Conservation (phyloP, 2,888 invertebrate genomes). For the Oligia strigilis region DNA sequence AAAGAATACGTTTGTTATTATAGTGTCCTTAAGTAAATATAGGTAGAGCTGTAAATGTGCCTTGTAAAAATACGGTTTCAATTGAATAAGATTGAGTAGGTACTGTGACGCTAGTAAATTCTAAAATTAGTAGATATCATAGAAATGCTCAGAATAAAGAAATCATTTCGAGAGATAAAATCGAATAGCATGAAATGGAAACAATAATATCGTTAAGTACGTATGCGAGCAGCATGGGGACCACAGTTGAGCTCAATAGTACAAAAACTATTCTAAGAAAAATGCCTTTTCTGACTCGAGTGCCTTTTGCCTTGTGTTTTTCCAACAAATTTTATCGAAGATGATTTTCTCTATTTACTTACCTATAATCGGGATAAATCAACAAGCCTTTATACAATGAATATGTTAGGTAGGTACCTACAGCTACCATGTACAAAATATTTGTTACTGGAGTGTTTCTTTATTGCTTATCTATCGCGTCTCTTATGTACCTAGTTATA, state of each 20-base stretch:
- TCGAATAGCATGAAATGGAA: slow-evolving; percentile 37
- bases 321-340: slow-evolving; percentile 52
- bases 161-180: slow-evolving; percentile 46
- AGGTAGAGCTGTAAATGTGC: slow-evolving; percentile 68
- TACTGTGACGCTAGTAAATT: slow-evolving; percentile 60
- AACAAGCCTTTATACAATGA: slow-evolving; percentile 22
- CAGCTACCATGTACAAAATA: slow-evolving; percentile 43
- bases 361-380: slow-evolving; percentile 8
- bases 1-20: slow-evolving; percentile 43
- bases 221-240: slow-evolving; percentile 73
- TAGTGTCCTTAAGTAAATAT: slow-evolving; percentile 46
- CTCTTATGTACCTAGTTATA: slow-evolving; percentile 28
- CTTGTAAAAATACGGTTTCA: slow-evolving; percentile 56
- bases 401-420: slow-evolving; percentile 33
- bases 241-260: slow-evolving; percentile 74
- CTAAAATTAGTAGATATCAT: slow-evolving; percentile 48
- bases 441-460: slow-evolving; percentile 57
- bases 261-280: slow-evolving; percentile 67
- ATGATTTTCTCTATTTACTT: slow-evolving; percentile 35
- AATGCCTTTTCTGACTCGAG: slow-evolving; percentile 63
- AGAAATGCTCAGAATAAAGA: slow-evolving; percentile 56
- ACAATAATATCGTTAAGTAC: slow-evolving; percentile 61
- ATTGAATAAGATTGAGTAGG: slow-evolving; percentile 36
- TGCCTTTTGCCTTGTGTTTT: slow-evolving; percentile 67
- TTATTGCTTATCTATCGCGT: slow-evolving; percentile 38